A percentile compares a stretch with the other conserved stretches of the same genome.
Evolutionary conservation across 2,113 vertebrate species (phyloP).

Genomic region (Mirounga angustirostris): DNA sequence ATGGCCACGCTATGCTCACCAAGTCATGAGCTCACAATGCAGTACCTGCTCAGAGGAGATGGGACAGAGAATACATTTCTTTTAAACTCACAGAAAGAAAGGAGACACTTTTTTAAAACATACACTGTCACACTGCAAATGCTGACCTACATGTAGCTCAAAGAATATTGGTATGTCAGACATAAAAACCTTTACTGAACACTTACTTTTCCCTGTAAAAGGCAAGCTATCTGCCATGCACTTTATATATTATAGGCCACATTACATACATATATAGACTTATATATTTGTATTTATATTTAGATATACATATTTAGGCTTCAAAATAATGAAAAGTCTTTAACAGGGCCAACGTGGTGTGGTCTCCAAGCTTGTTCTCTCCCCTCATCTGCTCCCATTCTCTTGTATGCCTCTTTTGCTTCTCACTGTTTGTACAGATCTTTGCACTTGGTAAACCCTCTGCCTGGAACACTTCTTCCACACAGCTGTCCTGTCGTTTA

Average conservation of each 20-base stretch:
- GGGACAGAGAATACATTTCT: neutral
- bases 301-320: neutral
- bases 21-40: neutral
- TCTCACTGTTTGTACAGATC: neutral
- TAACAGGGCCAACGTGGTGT: too few species aligned
- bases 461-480: neutral
- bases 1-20: accelerated
- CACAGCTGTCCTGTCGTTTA: accelerated
- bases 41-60: accelerated
- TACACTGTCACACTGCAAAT: neutral
- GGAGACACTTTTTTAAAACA: neutral
- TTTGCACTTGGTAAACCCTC: neutral
- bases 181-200: neutral
- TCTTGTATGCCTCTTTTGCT: neutral
- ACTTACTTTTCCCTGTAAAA: neutral
- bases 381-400: neutral
- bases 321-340: neutral
- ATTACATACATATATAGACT: neutral
- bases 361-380: neutral
- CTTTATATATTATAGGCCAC: neutral
- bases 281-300: neutral
- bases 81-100: neutral
- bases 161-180: neutral
- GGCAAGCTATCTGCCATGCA: neutral
- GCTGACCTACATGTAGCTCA: neutral